Base-by-base conservation (phyloP, 2,113 vertebrate genomes). In the Aegithalos caudatus region DNA sequence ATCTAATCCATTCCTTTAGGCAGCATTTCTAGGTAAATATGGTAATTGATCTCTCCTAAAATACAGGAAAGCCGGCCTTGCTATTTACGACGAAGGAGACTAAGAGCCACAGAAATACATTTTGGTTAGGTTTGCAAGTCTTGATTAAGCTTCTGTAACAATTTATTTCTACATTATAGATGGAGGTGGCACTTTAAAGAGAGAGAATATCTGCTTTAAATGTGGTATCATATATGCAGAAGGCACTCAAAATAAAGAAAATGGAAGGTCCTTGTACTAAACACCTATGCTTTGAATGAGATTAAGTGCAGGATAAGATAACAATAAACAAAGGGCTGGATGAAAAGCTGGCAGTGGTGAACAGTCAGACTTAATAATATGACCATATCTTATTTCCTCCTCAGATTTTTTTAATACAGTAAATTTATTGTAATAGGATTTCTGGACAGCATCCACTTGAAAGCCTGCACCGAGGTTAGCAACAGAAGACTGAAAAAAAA, bases 361-460 rank as follows among this genome's bases (percentile, higher is more conserved):
- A 61, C 69, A 81, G 93, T 65, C 86, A 81, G 81, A 69, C 82
- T 96, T 95, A 83, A 94, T 90, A 83, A 84, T 88, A 90, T 83
- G 85, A 78, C 82, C 90, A 28, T 94, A 96, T 96, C 93, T 96
- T 96, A 90, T 96, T 96, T 97, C 96, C 92, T 94, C 50, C 80
- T 94, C 50, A 37, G 54, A 78, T 88, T 93, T 96, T 97, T 96
- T 93, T 81, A 88, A 96, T 97, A 94, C 92, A 94, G 92, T 96
- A 92, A 90, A 97, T 96, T 95, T 96, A 96, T 95, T 93, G 95
- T 95, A 96, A 96, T 95, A 94, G 93, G 88, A 88, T 96, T 96
- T 97, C 86, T 96, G 93, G 93, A 96, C 82, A 94, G 72, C 82
- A 95, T 96, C 94, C 95, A 96, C 86, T 93, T 78, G 76, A 93